Evolutionary conservation across 1,140 invertebrate species (phyloP).

Genomic region (Hycleus phaleratus): DNA sequence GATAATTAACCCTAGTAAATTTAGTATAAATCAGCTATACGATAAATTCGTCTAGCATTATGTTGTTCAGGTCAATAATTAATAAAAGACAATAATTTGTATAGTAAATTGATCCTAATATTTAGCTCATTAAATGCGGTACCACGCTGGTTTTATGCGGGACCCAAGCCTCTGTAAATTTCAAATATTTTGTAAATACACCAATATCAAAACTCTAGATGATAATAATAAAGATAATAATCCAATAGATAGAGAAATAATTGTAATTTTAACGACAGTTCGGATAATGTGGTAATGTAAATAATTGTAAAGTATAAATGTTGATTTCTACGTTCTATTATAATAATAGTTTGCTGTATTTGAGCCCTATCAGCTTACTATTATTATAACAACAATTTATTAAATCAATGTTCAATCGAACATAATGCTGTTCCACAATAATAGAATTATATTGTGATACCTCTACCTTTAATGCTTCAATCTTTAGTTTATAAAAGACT

Average conservation of each 20-base stretch:
- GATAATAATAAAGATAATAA: background rate
- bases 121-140: slow-evolving; percentile 4
- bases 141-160: slow-evolving; percentile 15
- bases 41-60: background rate
- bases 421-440: slow-evolving; percentile 12
- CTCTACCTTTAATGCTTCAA: slow-evolving; percentile 9
- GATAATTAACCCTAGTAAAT: too few relatives aligned
- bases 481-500: background rate
- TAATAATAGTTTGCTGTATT: slow-evolving; percentile 11
- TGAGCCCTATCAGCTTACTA: slow-evolving; percentile 19
- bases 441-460: slow-evolving; percentile 10
- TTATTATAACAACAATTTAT: too few relatives aligned
- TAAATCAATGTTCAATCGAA: too few relatives aligned
- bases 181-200: slow-evolving; percentile 14
- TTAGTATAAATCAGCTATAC: background rate
- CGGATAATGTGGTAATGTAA: slow-evolving; percentile 10
- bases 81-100: slow-evolving; percentile 15
- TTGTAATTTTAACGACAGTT: slow-evolving; percentile 5
- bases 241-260: background rate
- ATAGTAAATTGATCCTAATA: slow-evolving; percentile 2
- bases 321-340: background rate
- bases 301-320: slow-evolving; percentile 7
- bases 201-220: background rate
- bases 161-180: slow-evolving; percentile 16
- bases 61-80: slow-evolving; percentile 12